Evolutionary conservation across 2,113 vertebrate genomes (phyloP), one percentile per base, ranked within the genome.

Genomic region (Cavia porcellus): DNA sequence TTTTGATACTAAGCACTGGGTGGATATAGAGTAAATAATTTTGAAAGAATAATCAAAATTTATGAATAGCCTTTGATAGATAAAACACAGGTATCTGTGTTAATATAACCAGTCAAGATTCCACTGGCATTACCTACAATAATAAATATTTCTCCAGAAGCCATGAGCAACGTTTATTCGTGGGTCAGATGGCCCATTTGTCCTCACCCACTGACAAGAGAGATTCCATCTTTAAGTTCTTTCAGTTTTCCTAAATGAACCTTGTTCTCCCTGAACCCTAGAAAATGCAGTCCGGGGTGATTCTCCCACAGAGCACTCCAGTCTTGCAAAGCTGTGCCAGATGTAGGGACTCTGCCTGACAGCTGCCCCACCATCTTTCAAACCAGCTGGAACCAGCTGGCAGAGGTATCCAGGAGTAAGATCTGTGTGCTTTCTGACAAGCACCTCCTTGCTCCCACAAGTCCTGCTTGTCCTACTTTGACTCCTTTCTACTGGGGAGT

Each of bases 91-190:
- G 2, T 57, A 45, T 59, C 30, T 64, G 38, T 72, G 61, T 52
- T 64, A 57, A 42, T 64, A 25, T 25, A 13, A 17, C 82, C 25
- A 12, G 42, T 86, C 47, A 68, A 28, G 15, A 61, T 74, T 70
- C 61, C 10, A 64, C 62, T 61, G 83, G 47, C 45, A 79, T 86
- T 77, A 92, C 38, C 75, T 42, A 50, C 5, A 20, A 45, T 42
- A 80, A 86, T 24, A 52, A 92, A 7, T 74, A 50, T 90, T 92
- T 85, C 32, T 45, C 28, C 50, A 80, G 86, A 90, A 93, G 30
- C 32, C 20, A 20, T 4, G n/a, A 74, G 45, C 45, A 74, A 24
- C 55, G 62, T 83, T 94, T 82, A 28, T 68, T 72, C 30, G 32
- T 59, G 61, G 74, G 35, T 82, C 32, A 35, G 19, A 35, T 45